Base-by-base conservation (phyloP, 2,113 vertebrate species). In the Heterochromis multidens region DNA sequence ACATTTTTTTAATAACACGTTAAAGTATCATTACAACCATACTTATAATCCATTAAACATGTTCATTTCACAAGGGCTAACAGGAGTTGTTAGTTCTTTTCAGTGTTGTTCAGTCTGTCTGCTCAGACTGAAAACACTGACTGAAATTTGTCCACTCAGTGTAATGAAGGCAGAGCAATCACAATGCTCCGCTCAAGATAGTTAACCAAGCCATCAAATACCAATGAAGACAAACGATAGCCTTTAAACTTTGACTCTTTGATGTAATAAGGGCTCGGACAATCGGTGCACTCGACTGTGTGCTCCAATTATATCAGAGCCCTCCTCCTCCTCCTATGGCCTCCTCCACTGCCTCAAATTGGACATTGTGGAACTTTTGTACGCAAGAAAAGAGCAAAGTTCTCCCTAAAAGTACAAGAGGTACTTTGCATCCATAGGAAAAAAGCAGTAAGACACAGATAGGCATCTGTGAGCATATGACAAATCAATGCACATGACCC, bases 81-180 rank as follows among this genome's bases (percentile, higher is more conserved):
- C 23, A 60, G 17, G 63, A 29, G 4, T n/a, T 27, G 12, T 61
- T 33, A 33, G 54, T 29, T 70, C 67, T 77, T 21, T n/a, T 79
- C 43, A 54, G 13, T 59, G 79, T 23, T 43, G 29, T 62, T 86
- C 72, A 40, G 70, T 29, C 56, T 83, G 87, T 46, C 40, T 67
- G 58, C 82, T 92, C 83, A 79, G 74, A 84, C 90, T 87, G 80
- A 91, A 90, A 92, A 91, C 79, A 61, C 59, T 16, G 91, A 43
- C 3, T 61, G 23, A 84, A 79, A 61, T 83, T 21, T 62, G 19
- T 77, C 65, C 57, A 57, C 72, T 84, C n/a, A 11, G 13, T 58
- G 63, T 86, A 91, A 93, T 31, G 58, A 91, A 83, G 56, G 17
- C 72, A 37, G 23, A 37, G 33, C 17, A 31, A 59, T 77, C 72